Percentiles rank a stretch among this genome's conserved stretches.
These are phyloP conservation scores for Monopis laevigella DNA, from an alignment of 2,888 invertebrate species.

Conservation along the genomic window DNA sequence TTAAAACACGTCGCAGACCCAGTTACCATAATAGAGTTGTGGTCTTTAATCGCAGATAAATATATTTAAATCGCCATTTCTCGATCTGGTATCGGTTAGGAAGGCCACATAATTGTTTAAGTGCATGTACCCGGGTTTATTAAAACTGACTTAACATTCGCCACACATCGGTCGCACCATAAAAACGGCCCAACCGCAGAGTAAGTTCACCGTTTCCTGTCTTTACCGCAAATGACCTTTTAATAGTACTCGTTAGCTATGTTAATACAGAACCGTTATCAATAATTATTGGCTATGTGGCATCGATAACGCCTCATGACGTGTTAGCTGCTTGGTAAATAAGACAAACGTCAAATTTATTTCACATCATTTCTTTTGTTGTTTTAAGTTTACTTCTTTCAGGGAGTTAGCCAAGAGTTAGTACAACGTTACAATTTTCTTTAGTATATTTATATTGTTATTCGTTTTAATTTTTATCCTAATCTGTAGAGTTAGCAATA, in stretches of 20 bases:
- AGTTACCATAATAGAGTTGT: slow-evolving; percentile 8
- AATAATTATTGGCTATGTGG: slow-evolving; percentile 14
- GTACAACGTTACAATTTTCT: too few species aligned
- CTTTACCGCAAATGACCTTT: slow-evolving; percentile 54
- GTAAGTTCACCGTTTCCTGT: slow-evolving; percentile 47
- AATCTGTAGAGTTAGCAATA: too few species aligned
- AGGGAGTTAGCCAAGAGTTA: too few species aligned
- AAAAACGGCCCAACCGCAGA: slow-evolving; percentile 47
- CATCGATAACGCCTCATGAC: slow-evolving; percentile 10
- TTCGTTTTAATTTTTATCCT: too few species aligned
- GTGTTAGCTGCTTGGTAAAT: too few species aligned
- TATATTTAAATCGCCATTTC: slow-evolving; percentile 8
- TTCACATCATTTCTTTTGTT: too few species aligned
- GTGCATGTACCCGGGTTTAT: slow-evolving; percentile 24
- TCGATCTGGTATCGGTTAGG: slow-evolving; percentile 10
- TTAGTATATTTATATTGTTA: too few species aligned
- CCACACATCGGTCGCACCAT: slow-evolving; percentile 26
- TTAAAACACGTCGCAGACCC: slow-evolving; percentile 7
- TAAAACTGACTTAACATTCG: slow-evolving; percentile 27
- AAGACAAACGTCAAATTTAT: too few species aligned
- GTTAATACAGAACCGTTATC: slow-evolving; percentile 40
- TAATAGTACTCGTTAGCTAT: slow-evolving; percentile 42
- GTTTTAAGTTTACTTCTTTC: too few species aligned
- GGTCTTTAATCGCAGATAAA: slow-evolving; percentile 3
- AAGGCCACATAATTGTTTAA: slow-evolving; percentile 6